Conservation (phyloP, 2,113 vertebrate genomes). For the Jacana jacana region DNA sequence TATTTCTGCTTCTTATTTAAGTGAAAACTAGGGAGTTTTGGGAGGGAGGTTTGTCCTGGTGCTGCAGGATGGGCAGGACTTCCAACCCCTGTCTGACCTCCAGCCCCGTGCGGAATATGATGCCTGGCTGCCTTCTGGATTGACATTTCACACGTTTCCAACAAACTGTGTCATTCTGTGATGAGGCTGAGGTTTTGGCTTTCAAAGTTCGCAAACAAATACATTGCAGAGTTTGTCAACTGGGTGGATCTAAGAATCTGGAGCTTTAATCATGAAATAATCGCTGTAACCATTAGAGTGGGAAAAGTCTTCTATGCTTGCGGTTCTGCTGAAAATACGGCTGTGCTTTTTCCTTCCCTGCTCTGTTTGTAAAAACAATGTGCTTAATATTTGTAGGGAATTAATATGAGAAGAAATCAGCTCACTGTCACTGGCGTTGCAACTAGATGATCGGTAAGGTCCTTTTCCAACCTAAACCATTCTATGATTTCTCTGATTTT, state of each 20-base stretch:
- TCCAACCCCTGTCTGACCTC: background rate
- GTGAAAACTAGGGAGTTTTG: background rate
- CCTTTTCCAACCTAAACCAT: background rate
- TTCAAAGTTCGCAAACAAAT: background rate
- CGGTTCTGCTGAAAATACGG: background rate
- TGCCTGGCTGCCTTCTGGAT: rapidly evolving
- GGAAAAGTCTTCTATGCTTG: background rate
- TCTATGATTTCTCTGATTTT: background rate
- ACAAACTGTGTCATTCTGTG: background rate
- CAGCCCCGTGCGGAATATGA: rapidly evolving
- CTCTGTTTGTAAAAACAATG: background rate
- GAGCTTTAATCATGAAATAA: background rate
- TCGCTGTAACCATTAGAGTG: too few relatives aligned
- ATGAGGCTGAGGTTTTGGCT: rapidly evolving
- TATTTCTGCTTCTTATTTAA: rapidly evolving
- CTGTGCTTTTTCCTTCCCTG: background rate
- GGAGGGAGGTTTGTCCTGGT: background rate
- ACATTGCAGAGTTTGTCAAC: background rate
- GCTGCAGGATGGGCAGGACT: background rate
- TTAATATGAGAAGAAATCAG: rapidly evolving
- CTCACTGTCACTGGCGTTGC: background rate
- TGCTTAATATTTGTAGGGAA: background rate
- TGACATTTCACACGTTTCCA: rapidly evolving
- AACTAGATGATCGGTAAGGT: background rate
- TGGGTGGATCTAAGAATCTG: background rate